Conservation (phyloP, 1,140 invertebrate species). For the Nomia melanderi region DNA sequence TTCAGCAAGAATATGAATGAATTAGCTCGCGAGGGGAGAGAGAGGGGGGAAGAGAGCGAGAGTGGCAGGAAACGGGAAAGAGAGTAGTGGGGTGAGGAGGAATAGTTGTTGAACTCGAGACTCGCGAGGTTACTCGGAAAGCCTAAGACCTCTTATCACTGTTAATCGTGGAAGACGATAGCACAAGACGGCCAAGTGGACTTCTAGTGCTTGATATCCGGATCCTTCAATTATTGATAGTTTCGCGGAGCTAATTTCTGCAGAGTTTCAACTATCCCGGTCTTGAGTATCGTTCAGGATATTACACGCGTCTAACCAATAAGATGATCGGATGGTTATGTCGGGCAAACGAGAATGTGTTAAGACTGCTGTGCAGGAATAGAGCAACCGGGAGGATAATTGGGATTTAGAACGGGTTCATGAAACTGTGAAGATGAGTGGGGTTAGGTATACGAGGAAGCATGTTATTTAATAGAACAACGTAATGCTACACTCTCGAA, state of each 20-base stretch:
- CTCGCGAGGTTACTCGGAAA: background rate
- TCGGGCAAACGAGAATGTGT: background rate
- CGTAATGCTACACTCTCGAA: too few relatives aligned
- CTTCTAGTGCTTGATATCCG: background rate
- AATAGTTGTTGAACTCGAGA: too few relatives aligned
- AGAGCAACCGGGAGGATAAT: background rate
- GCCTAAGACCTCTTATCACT: conserved; percentile 5
- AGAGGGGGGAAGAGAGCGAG: background rate
- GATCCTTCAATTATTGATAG: conserved; percentile 37
- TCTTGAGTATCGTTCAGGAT: conserved; percentile 12
- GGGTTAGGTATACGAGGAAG: background rate
- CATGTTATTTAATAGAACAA: background rate
- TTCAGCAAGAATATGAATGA: background rate
- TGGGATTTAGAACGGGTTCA: background rate
- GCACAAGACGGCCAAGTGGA: conserved; percentile 19
- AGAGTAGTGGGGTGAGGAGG: too few relatives aligned
- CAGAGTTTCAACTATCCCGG: conserved; percentile 18
- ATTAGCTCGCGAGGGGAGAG: background rate
- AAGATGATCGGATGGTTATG: background rate
- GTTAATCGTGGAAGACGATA: conserved; percentile 16
- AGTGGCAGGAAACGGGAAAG: too few relatives aligned
- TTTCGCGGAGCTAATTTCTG: conserved; percentile 31
- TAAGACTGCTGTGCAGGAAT: background rate
- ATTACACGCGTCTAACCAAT: background rate
- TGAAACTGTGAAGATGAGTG: background rate